Conservation (phyloP, 2,797 vertebrate species). For the Rhynchotus rufescens region DNA sequence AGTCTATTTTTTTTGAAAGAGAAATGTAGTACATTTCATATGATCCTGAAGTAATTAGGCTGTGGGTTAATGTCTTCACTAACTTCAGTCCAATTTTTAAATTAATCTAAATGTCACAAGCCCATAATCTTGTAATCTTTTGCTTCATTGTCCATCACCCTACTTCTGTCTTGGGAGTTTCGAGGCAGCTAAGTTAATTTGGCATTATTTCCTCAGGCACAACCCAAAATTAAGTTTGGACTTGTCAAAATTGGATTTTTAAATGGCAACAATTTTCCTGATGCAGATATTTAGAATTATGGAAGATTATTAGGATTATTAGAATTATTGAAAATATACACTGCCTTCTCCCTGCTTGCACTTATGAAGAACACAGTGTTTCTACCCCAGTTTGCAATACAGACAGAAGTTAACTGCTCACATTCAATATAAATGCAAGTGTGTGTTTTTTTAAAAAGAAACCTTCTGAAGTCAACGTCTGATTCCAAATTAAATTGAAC, state of each 20-base stretch:
- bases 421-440: neutral
- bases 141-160: neutral
- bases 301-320: too few relatives aligned
- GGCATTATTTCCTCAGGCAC: neutral
- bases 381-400: neutral
- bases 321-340: neutral
- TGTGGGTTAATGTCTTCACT: neutral
- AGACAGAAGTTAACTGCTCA: neutral
- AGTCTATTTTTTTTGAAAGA: neutral
- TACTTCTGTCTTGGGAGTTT: neutral
- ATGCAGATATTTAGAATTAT: constrained; percentile 2
- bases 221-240: constrained; percentile 7
- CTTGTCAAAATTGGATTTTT: constrained; percentile 11
- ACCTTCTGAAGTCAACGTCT: neutral
- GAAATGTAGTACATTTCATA: neutral
- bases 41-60: neutral
- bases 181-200: neutral
- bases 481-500: neutral
- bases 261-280: neutral
- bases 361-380: neutral
- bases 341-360: neutral
- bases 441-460: neutral
- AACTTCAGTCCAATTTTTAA: constrained; percentile 13
- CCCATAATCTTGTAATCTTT: neutral
- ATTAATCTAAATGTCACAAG: neutral